Evolutionary conservation across 2,888 invertebrate species (phyloP), one percentile per base, ranked within the genome.

Genomic region (Saturnia japonica): DNA sequence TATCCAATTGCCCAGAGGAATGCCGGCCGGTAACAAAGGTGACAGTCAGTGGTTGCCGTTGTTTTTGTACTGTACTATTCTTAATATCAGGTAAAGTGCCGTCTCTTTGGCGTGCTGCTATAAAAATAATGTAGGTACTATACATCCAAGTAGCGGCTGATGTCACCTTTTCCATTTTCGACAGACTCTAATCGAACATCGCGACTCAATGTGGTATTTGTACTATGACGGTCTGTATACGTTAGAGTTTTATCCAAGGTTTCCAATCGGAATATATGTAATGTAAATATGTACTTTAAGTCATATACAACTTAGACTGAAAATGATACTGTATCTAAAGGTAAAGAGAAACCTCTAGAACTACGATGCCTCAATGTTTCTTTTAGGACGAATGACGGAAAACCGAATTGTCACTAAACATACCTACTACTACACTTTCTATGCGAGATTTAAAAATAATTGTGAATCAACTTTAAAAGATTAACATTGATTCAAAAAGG

Each of bases 111-210:
- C 34, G 34, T 34, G 6, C 2, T 4, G 34, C 34, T 34, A 6
- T 34, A 34, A 4, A 34, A 6, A 34, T 4, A 2, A 6, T 34
- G 34, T 34, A 34, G 34, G 34, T 34, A 34, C 19, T 51, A 51
- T 51, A 6, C 19, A 51, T 51, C 16, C 12, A 60, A 60, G 11
- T 60, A 60, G 28, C 25, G 57, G 28, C 54, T 60, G 57, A 60
- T 28, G 57, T 60, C 57, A 60, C 28, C 28, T 28, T 54, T 60
- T 25, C 57, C 28, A 28, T 60, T 60, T 60, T 60, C 28, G 57
- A 28, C 28, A 60, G 14, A 60, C 25, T 28, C 57, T 60, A 60
- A 28, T 60, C 57, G 28, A 28, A 7, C 25, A 28, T 28, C 25
- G 28, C 28, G 25, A 28, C 25, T 60, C 11, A 25, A 60, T 60